Evolutionary conservation across 2,797 vertebrate species (phyloP), one percentile per base, ranked within the genome.

Genomic region (Perodicticus potto): DNA sequence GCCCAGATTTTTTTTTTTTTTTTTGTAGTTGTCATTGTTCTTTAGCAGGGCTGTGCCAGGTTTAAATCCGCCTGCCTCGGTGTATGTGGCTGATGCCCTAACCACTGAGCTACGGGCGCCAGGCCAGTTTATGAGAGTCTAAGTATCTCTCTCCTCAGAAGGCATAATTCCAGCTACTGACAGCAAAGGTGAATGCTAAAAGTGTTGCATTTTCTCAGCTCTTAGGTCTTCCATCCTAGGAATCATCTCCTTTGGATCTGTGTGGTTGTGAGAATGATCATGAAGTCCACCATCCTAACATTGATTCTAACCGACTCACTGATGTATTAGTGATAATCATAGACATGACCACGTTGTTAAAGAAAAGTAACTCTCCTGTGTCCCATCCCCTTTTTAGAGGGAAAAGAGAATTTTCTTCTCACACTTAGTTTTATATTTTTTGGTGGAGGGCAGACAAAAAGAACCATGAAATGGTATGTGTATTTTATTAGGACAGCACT

Each of bases 371-470:
- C 37, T 92, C 14, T 49, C 32, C 34, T 80, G 65, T 59, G 19
- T 83, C 90, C 16, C 61, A 6, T 76, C 5, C 22, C 13, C 17
- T 19, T 92, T 96, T 93, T 73, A 5, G 3, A 53, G 25, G 37
- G 43, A 29, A 32, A 70, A 74, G 10, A 27, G 27, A 84, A 65
- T 85, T 55, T 84, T 81, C 43, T 1, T 8, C 1, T 11, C 3
- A 69, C 17, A 17, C 94, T 93, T 95, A 94, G 32, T 85, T 95
- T 88, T 80, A 43, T 87, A 70, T 83, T 95, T 91, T 95, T 57
- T 86, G 29, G 2, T 93, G 65, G 32, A 82, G 88, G 45, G 16
- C 27, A 95, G 61, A 81, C 53, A 57, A 85, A 95, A 81, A 65
- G 32, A 88, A 86, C 45, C 37, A 77, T 92, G 49, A 88, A 82